These are phyloP conservation scores for Parus major DNA, from an alignment of 2,113 vertebrate species.

Conservation along the genomic window DNA sequence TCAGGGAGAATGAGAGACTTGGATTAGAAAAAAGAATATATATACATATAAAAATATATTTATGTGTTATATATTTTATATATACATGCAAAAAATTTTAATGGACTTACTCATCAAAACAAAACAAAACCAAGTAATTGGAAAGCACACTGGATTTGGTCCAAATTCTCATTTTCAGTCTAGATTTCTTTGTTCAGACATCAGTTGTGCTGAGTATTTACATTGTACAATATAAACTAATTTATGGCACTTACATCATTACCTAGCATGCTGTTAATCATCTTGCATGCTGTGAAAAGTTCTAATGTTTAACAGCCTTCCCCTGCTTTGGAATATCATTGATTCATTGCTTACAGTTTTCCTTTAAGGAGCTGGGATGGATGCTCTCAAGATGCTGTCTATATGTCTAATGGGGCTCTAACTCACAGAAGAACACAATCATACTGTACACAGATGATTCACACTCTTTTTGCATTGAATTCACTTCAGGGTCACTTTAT, in stretches of 20 bases:
- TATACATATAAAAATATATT: not conserved
- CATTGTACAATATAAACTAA: constrained; percentile 62
- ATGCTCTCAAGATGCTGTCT: constrained; percentile 33
- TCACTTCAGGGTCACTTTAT: not conserved
- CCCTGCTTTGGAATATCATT: constrained; percentile 13
- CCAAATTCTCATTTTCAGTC: constrained; percentile 24
- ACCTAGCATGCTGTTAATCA: constrained; percentile 69
- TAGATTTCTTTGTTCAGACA: constrained; percentile 47
- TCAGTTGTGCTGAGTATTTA: constrained; percentile 54
- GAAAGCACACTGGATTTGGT: not conserved
- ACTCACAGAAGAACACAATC: not conserved
- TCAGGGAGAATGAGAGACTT: not conserved
- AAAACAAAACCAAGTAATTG: not conserved
- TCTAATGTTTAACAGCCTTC: constrained; percentile 16
- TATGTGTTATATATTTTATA: not conserved
- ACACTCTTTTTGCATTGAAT: not conserved
- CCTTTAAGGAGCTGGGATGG: constrained; percentile 18
- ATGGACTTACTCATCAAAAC: not conserved
- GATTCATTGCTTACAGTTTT: constrained; percentile 16
- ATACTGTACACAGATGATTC: not conserved
- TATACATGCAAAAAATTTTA: not conserved
- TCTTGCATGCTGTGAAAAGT: constrained; percentile 56
- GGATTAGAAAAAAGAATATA: not conserved
- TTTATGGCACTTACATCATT: constrained; percentile 68
- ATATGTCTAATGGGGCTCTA: not conserved